Conservation (phyloP, 2,113 vertebrate genomes). For the Dasypus novemcinctus region DNA sequence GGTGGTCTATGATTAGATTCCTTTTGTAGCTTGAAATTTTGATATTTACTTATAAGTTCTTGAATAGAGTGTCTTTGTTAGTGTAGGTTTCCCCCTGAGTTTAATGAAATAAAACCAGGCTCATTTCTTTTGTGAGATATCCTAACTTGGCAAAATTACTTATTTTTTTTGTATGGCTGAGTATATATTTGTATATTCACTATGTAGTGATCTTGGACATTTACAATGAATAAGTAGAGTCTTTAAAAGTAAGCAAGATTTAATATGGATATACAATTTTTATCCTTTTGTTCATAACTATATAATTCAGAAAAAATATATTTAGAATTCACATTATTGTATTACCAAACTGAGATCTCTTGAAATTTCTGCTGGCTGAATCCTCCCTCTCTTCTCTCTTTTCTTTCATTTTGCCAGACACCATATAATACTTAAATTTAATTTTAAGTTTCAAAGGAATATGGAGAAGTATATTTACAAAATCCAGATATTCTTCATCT, state of each 20-base stretch:
- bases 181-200: neutral
- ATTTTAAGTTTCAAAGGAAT: conserved; percentile 38
- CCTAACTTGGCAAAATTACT: neutral
- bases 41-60: conserved; percentile 22
- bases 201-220: neutral
- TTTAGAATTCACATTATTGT: neutral
- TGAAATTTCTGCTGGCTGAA: neutral
- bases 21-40: conserved; percentile 26
- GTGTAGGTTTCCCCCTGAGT: neutral
- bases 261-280: neutral
- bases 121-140: neutral
- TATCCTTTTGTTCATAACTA: neutral
- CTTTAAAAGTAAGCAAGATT: neutral
- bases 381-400: neutral
- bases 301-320: neutral
- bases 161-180: neutral
- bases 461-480: conserved; percentile 66
- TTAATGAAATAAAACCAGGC: conserved; percentile 18
- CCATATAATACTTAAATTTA: conserved; percentile 49
- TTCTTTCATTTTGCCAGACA: conserved; percentile 25
- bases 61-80: neutral
- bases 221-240: neutral
- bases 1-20: neutral
- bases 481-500: conserved; percentile 76
- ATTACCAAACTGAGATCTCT: neutral